These are phyloP conservation scores for Mycteria americana DNA, from an alignment of 2,797 vertebrate genomes.

Conservation along the genomic window DNA sequence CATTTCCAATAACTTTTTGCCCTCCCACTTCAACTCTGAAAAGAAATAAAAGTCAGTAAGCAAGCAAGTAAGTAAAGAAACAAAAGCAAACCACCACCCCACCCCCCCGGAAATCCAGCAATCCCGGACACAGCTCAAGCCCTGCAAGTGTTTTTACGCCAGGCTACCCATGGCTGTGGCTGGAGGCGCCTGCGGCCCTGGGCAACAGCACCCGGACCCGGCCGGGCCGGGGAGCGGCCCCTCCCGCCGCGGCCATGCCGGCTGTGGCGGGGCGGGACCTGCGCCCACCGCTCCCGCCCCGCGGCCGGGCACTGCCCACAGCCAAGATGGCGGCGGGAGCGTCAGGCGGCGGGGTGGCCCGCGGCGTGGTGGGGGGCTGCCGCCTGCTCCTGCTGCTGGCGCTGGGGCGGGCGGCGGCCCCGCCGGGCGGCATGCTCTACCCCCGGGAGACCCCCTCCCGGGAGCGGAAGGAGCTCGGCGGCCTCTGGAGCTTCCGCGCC, in stretches of 20 bases:
- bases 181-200: fast-evolving
- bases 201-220: fast-evolving
- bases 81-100: fast-evolving
- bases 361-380: neutral
- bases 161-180: too few relatives aligned
- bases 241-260: neutral
- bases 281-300: neutral
- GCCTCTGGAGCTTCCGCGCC: slow-evolving; percentile 90
- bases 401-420: neutral
- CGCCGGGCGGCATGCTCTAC: slow-evolving; percentile 79
- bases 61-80: neutral
- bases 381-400: neutral
- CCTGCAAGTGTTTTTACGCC: fast-evolving
- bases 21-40: neutral
- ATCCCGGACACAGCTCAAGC: fast-evolving
- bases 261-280: neutral
- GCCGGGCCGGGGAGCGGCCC: fast-evolving
- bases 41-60: fast-evolving
- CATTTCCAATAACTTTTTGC: fast-evolving
- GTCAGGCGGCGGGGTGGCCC: fast-evolving
- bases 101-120: neutral
- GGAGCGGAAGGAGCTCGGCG: slow-evolving; percentile 84
- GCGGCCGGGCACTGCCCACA: neutral
- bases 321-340: neutral
- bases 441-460: slow-evolving; percentile 84